These are phyloP conservation scores for Fulica atra DNA, from an alignment of 2,113 vertebrate genomes.

Conservation along the genomic window DNA sequence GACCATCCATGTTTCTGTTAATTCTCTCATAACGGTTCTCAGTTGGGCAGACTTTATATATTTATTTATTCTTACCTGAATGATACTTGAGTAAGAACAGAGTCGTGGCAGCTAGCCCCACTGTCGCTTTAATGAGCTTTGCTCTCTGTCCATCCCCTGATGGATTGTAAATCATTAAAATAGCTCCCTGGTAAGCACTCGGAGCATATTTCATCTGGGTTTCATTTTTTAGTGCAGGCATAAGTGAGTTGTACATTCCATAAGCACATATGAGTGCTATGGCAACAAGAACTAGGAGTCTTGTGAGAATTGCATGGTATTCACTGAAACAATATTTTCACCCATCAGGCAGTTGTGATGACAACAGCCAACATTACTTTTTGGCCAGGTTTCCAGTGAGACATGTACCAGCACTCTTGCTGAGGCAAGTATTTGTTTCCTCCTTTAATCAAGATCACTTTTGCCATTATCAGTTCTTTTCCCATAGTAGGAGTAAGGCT, in stretches of 20 bases:
- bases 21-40: background rate
- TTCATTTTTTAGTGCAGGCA: slow-evolving; percentile 35
- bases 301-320: background rate
- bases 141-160: background rate
- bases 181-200: slow-evolving; percentile 30
- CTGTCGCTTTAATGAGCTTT: slow-evolving; percentile 16
- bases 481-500: background rate
- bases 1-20: background rate
- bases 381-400: background rate
- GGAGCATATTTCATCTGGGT: background rate
- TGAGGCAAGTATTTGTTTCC: background rate
- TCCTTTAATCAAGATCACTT: background rate
- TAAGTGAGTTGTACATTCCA: slow-evolving; percentile 11
- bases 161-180: slow-evolving; percentile 42
- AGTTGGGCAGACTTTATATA: background rate
- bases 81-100: background rate
- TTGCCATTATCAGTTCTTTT: background rate
- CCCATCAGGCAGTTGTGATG: background rate
- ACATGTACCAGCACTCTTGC: background rate
- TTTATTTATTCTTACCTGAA: slow-evolving; percentile 6
- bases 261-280: slow-evolving; percentile 28
- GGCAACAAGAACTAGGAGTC: slow-evolving; percentile 35
- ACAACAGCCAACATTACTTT: background rate
- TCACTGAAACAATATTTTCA: slow-evolving; percentile 5
- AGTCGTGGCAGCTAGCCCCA: background rate